Base-by-base conservation (phyloP, 2,888 invertebrate species). In the Priocnemis perturbator region DNA sequence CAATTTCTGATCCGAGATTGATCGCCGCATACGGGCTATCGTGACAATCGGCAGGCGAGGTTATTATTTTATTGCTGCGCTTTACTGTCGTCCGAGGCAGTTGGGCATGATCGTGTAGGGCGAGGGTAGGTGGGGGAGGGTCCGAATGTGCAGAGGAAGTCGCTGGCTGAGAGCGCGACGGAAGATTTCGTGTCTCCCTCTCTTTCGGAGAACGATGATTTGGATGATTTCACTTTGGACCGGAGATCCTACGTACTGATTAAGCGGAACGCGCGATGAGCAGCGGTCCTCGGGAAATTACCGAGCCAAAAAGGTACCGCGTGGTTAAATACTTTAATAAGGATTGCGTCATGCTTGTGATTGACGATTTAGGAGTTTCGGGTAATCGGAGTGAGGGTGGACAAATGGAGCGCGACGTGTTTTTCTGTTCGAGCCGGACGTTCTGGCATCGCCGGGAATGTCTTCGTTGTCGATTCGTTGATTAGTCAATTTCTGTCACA, bases 21-120 rank as follows among this genome's bases (percentile, higher is more conserved):
- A 79, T 79, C 73, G 71, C 30, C 19, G 37, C 44, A 79, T 79
- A 79, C 74, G 79, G 79, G 79, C 64, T 66, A 71, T 67, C 64
- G 60, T 30, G 62, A 45, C 53, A 57, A 70, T 74, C 59, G 48
- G 44, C 65, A 70, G 63, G 55, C 56, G 67, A 37, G 48, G 53
- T 60, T 62, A 60, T 56, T 63, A 60, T 64, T 58, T 60, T 62
- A 60, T 56, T 63, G 56, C 61, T 56, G 63, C 23, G 15, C 50
- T 17, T 50, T 5, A 14, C 26, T 9, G 26, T 26, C 56, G 56
- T 26, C 23, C 23, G 56, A 30, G 15, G 56, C 17, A 30, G 44
- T 17, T 58, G 23, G 56, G 21, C 5, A 15, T 9, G 7, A 23
- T 11, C 21, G 30, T 30, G 26, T 30, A 56, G 21, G 45, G 45